Evolutionary conservation across 2,888 invertebrate species (phyloP).

Genomic region (Phlogophora meticulosa): DNA sequence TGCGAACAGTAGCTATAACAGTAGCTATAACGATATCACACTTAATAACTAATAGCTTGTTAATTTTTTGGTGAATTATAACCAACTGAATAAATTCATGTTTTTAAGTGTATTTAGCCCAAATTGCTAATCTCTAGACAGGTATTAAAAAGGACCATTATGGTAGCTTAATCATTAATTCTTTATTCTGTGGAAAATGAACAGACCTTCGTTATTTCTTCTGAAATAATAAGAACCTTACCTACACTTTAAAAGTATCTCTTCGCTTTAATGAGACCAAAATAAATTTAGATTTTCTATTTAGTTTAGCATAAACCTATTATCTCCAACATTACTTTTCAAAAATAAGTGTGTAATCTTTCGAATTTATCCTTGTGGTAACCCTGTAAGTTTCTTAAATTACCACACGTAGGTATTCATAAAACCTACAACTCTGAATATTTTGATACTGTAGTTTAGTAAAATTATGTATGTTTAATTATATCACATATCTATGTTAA

Average conservation of each 20-base stretch:
- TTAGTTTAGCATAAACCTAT: conserved; percentile 23
- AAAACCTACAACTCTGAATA: conserved; percentile 20
- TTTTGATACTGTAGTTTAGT: conserved; percentile 14
- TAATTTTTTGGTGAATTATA: not conserved
- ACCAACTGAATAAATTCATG: conserved; percentile 6
- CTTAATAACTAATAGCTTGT: not conserved
- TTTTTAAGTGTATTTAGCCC: not conserved
- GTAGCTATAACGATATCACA: too few species aligned
- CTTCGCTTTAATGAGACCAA: conserved; percentile 56
- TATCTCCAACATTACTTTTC: conserved; percentile 26
- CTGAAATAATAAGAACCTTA: not conserved
- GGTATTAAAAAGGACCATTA: not conserved
- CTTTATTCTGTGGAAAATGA: too few species aligned
- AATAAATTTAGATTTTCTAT: conserved; percentile 19
- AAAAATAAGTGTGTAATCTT: conserved; percentile 30
- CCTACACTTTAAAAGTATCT: conserved; percentile 6
- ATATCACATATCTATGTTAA: conserved; percentile 24
- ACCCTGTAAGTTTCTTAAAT: conserved; percentile 19
- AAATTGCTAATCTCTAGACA: not conserved
- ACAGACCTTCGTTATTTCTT: not conserved
- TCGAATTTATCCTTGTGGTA: conserved; percentile 30
- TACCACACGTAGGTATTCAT: conserved; percentile 10
- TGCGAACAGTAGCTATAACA: too few species aligned
- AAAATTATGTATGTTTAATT: conserved; percentile 17
- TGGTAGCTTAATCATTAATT: too few species aligned